phyloP scores from a whole-genome alignment of 2,113 vertebrate genomes.

The Poeciliopsis turrubarensis region DNA sequence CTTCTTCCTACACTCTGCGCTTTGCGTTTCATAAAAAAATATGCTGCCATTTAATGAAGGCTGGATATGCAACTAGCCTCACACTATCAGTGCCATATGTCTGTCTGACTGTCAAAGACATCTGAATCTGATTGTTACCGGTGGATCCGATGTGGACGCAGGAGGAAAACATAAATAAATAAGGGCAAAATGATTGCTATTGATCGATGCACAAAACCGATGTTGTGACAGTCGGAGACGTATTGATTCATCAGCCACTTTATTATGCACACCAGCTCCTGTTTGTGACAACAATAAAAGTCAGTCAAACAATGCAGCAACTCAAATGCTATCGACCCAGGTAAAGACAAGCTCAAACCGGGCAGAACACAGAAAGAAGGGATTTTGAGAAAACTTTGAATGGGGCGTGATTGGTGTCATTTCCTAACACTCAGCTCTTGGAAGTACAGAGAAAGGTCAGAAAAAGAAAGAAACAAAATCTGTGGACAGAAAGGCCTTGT shows the following conservation, averaged over 20 bases:
- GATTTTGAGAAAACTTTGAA: too few relatives aligned
- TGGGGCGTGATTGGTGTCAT: neutral
- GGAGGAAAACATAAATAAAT: neutral
- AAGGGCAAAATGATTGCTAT: neutral
- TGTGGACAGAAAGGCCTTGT: neutral
- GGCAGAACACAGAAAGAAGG: too few relatives aligned
- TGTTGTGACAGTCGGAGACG: too few relatives aligned
- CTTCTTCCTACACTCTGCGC: constrained; percentile 65
- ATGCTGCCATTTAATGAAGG: constrained; percentile 48
- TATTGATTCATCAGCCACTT: too few relatives aligned
- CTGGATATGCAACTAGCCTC: constrained; percentile 25
- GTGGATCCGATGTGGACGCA: neutral
- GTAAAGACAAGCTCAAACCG: too few relatives aligned
- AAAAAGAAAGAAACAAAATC: neutral
- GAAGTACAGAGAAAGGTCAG: neutral
- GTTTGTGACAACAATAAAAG: too few relatives aligned
- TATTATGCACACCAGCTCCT: too few relatives aligned
- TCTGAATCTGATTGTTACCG: constrained; percentile 26
- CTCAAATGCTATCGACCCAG: too few relatives aligned
- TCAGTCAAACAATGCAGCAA: too few relatives aligned
- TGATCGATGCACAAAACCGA: neutral
- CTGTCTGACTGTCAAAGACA: neutral
- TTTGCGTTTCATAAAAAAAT: constrained; percentile 43
- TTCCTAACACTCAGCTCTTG: neutral
- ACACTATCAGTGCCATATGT: neutral